Conservation (phyloP, 2,113 vertebrate species). For the Lophochroa leadbeateri region DNA sequence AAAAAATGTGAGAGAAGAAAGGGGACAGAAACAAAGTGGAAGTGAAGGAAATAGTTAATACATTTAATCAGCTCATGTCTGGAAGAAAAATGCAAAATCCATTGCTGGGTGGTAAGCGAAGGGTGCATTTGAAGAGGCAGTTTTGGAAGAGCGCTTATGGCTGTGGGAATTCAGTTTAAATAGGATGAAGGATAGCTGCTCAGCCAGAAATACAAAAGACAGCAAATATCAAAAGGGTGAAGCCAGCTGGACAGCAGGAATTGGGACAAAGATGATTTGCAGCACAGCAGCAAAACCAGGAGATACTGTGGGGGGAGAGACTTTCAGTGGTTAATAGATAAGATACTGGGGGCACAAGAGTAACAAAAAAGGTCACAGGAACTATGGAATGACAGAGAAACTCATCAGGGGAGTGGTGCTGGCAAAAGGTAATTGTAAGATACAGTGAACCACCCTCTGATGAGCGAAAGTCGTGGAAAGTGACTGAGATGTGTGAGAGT, state of each 20-base stretch:
- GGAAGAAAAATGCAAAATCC: not conserved
- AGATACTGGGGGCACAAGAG: not conserved
- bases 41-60: not conserved
- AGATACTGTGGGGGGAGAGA: not conserved
- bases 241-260: not conserved
- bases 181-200: accelerated
- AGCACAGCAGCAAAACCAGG: not conserved
- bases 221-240: not conserved
- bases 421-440: not conserved
- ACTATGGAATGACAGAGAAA: not conserved
- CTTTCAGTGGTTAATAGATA: not conserved
- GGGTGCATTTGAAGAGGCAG: not conserved
- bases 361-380: too few species aligned
- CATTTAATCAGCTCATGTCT: not conserved
- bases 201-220: not conserved
- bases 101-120: not conserved
- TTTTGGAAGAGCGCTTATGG: not conserved
- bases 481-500: not conserved
- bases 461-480: not conserved
- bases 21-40: not conserved
- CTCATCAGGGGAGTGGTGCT: not conserved
- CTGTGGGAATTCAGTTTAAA: not conserved
- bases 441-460: not conserved
- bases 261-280: not conserved
- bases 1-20: not conserved